phyloP scores from a whole-genome alignment of 2,888 invertebrate genomes.

The Mesoligia furuncula region DNA sequence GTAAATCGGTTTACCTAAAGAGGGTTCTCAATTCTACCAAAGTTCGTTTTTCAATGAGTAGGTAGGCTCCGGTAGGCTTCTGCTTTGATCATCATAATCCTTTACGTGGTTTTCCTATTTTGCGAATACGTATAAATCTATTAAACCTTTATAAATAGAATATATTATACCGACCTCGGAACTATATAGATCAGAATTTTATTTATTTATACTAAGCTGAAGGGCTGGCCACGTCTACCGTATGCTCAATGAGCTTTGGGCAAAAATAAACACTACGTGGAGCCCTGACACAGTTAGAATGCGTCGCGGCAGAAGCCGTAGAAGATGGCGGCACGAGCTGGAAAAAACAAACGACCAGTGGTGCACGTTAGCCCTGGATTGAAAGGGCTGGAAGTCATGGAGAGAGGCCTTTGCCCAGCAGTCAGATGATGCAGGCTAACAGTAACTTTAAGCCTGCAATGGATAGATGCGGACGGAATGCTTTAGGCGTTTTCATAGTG shows the following conservation, averaged over 20 bases:
- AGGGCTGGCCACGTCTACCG: too few relatives aligned
- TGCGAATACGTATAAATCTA: neutral
- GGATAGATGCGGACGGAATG: neutral
- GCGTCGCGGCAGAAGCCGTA: too few relatives aligned
- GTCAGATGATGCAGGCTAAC: too few relatives aligned
- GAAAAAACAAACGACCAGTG: too few relatives aligned
- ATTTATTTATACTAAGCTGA: neutral
- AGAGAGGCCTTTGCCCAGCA: too few relatives aligned
- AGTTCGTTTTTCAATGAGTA: slow-evolving; percentile 4
- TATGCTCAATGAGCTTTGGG: too few relatives aligned
- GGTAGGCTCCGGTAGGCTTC: neutral
- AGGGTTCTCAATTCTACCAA: neutral
- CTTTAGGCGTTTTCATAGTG: neutral
- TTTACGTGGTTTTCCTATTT: neutral
- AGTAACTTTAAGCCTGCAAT: neutral
- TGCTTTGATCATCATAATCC: slow-evolving; percentile 15
- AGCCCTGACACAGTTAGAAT: too few relatives aligned
- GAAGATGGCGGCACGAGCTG: too few relatives aligned
- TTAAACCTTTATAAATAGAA: neutral
- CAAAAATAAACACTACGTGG: too few relatives aligned
- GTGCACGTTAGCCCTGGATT: too few relatives aligned
- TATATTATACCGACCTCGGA: neutral
- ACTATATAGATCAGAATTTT: too few relatives aligned
- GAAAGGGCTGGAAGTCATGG: too few relatives aligned
- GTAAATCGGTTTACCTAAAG: slow-evolving; percentile 6